Base-by-base conservation (phyloP, 2,888 invertebrate genomes). In the Clitarchus hookeri region DNA sequence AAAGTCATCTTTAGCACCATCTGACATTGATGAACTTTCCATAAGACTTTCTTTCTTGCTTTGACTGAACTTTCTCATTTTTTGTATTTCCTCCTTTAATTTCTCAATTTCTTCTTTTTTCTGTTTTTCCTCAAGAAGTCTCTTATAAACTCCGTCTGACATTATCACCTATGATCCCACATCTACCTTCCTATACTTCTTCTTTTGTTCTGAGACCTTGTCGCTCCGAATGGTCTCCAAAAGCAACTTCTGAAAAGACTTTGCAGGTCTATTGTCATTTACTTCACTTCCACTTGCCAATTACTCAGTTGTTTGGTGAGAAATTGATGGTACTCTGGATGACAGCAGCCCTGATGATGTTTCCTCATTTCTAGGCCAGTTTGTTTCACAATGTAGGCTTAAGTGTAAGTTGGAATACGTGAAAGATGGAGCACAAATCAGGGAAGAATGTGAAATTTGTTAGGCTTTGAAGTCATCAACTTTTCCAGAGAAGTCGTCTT, bases 101-200 rank as follows among this genome's bases (percentile, higher is more conserved):
- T 65, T 8, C 19, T 65, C n/a, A n/a, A 23, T 65, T 23, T 65
- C 0, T 65, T 65, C n/a, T 65, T 23, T 65, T n/a, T 23, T 16
- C 11, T 65, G 65, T 65, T 65, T 65, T 65, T 65, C n/a, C 65
- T 65, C 65, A 65, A 65, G 65, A 65, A 65, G 65, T 65, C 65
- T 65, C n/a, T 23, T 65, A 23, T 65, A 65, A 65, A 65, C n/a
- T 65, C 16, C 65, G 16, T 65, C 16, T 23, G 65, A 16, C 16
- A 19, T 65, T 65, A 65, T 65, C 2, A 65, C 65, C 16, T n/a
- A 16, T 65, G 65, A 19, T 8, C 65, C 23, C 8, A 19, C 19
- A n/a, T 6, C 65, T 65, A 65, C 65, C 19, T n/a, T 65, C n/a
- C n/a, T 65, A 11, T 65, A 11, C 8, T 65, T 65, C 36, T 36